A percentile compares a stretch with the other conserved stretches of the same genome.
phyloP scores from a whole-genome alignment of 2,797 vertebrate species.

The Astyanax mexicanus region DNA sequence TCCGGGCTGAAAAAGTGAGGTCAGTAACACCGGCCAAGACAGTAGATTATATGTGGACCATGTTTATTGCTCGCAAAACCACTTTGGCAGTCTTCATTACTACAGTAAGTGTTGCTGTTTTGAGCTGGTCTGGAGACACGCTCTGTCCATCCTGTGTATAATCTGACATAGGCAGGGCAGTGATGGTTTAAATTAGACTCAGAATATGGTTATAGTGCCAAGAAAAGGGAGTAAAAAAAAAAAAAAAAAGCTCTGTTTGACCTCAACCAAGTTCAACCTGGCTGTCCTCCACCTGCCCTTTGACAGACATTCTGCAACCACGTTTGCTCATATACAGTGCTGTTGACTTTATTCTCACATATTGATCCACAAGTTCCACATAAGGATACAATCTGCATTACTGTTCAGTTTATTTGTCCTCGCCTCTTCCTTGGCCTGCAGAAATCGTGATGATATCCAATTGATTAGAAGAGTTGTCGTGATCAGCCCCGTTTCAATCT shows the following conservation, averaged over 20 bases:
- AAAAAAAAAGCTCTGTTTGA: conserved; percentile 42
- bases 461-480: background rate
- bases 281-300: conserved; percentile 52
- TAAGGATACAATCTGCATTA: background rate
- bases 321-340: background rate
- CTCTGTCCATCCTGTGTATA: conserved; percentile 40
- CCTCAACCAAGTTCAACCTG: conserved; percentile 45
- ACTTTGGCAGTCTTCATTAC: conserved; percentile 28
- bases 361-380: no score
- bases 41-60: conserved; percentile 30
- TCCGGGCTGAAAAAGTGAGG: conserved; percentile 28
- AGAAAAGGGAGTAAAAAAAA: no score
- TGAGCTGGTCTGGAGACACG: conserved; percentile 35
- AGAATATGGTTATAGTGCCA: conserved; percentile 19
- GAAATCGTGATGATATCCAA: no score
- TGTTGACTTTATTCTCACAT: background rate
- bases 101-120: conserved; percentile 44
- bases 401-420: no score
- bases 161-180: conserved; percentile 39
- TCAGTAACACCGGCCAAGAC: conserved; percentile 11
- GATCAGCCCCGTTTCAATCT: background rate
- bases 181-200: conserved; percentile 51
- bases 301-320: background rate
- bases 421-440: no score
- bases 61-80: conserved; percentile 46